These are phyloP conservation scores for Labeo rohita DNA, from an alignment of 2,113 vertebrate genomes.

Conservation along the genomic window DNA sequence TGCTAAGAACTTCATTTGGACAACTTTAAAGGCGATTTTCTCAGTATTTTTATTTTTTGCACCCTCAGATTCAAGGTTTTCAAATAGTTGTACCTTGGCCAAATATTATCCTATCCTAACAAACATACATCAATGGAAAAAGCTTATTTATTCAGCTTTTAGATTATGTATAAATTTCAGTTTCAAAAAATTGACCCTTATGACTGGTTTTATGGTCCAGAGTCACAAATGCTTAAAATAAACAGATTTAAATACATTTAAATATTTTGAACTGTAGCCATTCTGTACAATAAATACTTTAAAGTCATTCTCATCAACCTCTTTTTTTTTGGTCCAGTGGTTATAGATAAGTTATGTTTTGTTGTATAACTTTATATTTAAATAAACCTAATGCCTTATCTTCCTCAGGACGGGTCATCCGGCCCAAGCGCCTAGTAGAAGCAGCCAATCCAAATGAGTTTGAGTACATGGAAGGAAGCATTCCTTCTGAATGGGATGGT, in stretches of 20 bases:
- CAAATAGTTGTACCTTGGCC: too few relatives aligned
- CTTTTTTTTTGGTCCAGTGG: not conserved
- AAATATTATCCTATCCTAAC: too few relatives aligned
- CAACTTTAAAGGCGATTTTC: too few relatives aligned
- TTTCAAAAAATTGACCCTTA: too few relatives aligned
- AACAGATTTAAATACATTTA: not conserved
- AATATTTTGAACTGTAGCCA: not conserved
- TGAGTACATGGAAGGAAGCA: constrained; percentile 82
- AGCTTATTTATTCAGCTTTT: too few relatives aligned
- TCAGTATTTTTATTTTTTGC: too few relatives aligned
- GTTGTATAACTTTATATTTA: not conserved
- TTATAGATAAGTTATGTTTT: not conserved
- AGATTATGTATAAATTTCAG: too few relatives aligned
- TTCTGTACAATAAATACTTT: not conserved
- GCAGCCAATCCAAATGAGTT: constrained; percentile 75
- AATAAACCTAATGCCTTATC: not conserved
- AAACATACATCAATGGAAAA: too few relatives aligned
- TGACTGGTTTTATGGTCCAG: too few relatives aligned
- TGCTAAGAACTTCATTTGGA: too few relatives aligned
- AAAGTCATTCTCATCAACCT: not conserved
- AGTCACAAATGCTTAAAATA: not conserved
- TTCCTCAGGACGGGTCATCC: constrained; percentile 79
- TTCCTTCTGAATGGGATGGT: constrained; percentile 97
- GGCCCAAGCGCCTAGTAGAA: constrained; percentile 85
- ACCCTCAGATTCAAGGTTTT: too few relatives aligned